Percentiles rank a stretch among this genome's conserved stretches.
Conservation (phyloP, 30 jellyfish, hydroid and myxozoan species). For the Sanderia malayensis region DNA sequence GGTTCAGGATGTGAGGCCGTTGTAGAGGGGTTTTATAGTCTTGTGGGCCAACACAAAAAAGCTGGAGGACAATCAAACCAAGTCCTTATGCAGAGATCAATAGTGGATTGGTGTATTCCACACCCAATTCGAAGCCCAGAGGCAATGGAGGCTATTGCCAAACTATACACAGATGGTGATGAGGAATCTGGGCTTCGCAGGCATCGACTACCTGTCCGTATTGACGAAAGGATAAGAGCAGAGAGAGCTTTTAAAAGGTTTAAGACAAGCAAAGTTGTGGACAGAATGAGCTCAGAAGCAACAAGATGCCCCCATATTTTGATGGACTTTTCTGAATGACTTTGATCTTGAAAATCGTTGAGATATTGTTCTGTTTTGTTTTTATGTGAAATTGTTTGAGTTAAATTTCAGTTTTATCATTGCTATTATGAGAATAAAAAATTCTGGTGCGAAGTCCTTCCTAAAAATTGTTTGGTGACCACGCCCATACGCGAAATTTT, state of each 20-base stretch:
- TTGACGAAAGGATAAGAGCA: slow-evolving; percentile 12
- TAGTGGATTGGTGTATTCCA: slow-evolving; percentile 17
- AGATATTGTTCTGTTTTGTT: slow-evolving; percentile 9
- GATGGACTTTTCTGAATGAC: slow-evolving; percentile 16
- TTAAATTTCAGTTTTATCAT: background rate
- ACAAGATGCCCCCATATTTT: slow-evolving; percentile 13
- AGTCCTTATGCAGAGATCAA: slow-evolving; percentile 15
- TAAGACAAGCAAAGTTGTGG: slow-evolving; percentile 1
- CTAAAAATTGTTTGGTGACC: background rate
- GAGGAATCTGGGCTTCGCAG: slow-evolving; percentile 19
- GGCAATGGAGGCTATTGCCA: slow-evolving; percentile 22
- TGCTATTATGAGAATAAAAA: background rate
- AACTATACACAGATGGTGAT: slow-evolving; percentile 20
- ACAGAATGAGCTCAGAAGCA: background rate
- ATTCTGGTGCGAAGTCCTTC: slow-evolving; percentile 9
- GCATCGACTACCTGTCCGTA: slow-evolving; percentile 22
- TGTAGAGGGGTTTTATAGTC: slow-evolving; percentile 26
- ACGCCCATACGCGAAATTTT: slow-evolving; percentile 8
- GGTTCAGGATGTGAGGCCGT: slow-evolving; percentile 22
- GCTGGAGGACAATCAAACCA: slow-evolving; percentile 29
- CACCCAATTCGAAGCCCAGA: slow-evolving; percentile 15
- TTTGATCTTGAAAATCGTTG: slow-evolving; percentile 10
- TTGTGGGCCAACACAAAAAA: slow-evolving; percentile 18
- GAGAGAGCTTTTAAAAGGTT: slow-evolving; percentile 16
- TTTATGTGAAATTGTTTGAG: slow-evolving; percentile 9